Base-by-base conservation (phyloP, 2,113 vertebrate species). In the Setophaga kirtlandii region DNA sequence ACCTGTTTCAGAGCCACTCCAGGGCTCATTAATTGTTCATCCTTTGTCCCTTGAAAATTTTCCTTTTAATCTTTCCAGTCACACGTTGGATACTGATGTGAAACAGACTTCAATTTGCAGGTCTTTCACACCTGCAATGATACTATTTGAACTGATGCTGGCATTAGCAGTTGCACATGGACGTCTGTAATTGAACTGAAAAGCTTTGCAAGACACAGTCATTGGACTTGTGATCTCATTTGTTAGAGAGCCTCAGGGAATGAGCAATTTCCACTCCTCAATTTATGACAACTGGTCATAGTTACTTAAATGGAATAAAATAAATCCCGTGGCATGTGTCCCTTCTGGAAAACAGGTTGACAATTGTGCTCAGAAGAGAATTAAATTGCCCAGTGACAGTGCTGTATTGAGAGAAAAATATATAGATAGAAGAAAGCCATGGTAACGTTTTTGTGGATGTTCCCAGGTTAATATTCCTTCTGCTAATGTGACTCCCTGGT, bases 251-350 rank as follows among this genome's bases (percentile, higher is more conserved):
- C 92, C 94, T 93, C 42, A 81, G 94, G 90, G 93, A 95, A 96
- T 1, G 23, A 76, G 79, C 83, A 90, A 83, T 96, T 96, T 94
- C 73, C 59, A 22, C 85, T 81, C 68, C 90, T 95, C 95, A 83
- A 47, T 94, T 94, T 96, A 90, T 93, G 93, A 92, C 93, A 97
- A 97, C 93, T 94, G 94, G 83, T 93, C 83, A 92, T 78, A 97
- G 88, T 39, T 89, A 81, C 88, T 93, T 92, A 87, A 91, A 95
- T 1, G 12, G 83, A 95, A 90, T 90, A 75, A 94, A 94, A 95
- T 91, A 92, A 93, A 90, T 93, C 85, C 79, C 68, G 73, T 5
- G 11, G 75, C 85, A 83, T 44, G 64, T 37, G 55, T 80, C 55
- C 88, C 79, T 93, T 90, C 90, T 93, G 88, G 68, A 96, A 96